Evolutionary conservation across 1,140 invertebrate species (phyloP).

Genomic region (Drosophila insularis): DNA sequence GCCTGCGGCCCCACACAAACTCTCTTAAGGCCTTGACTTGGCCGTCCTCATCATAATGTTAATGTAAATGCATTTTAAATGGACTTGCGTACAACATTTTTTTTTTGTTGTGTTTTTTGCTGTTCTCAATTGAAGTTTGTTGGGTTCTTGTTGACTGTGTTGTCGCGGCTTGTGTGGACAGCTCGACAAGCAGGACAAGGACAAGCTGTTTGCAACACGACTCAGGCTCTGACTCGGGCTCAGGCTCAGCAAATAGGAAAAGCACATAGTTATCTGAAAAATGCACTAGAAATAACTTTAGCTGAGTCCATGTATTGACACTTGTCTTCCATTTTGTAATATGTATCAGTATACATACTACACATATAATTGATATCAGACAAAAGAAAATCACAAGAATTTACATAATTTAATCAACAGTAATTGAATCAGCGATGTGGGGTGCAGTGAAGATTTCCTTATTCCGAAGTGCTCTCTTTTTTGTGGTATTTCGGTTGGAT

Average conservation of each 20-base stretch:
- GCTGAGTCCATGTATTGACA: not conserved
- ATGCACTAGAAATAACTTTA: not conserved
- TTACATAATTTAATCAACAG: conserved; percentile 78
- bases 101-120: conserved; percentile 34
- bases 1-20: conserved; percentile 53
- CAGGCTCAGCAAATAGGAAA: conserved; percentile 57
- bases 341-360: not conserved
- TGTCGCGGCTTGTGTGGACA: conserved; percentile 77
- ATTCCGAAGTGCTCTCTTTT: conserved; percentile 21
- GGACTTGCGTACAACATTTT: conserved; percentile 80
- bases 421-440: conserved; percentile 57
- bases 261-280: conserved; percentile 54
- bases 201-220: conserved; percentile 80
- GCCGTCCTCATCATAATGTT: conserved; percentile 79
- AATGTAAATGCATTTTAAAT: conserved; percentile 82
- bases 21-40: conserved; percentile 35
- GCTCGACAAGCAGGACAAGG: conserved; percentile 56
- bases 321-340: not conserved
- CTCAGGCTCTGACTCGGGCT: conserved; percentile 69
- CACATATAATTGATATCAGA: too few species aligned
- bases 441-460: conserved; percentile 33
- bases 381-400: conserved; percentile 34
- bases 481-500: conserved; percentile 9
- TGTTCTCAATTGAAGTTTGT: conserved; percentile 26
- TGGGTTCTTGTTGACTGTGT: conserved; percentile 36